Base-by-base conservation (phyloP, 2,113 vertebrate genomes). In the Corythoichthys intestinalis region DNA sequence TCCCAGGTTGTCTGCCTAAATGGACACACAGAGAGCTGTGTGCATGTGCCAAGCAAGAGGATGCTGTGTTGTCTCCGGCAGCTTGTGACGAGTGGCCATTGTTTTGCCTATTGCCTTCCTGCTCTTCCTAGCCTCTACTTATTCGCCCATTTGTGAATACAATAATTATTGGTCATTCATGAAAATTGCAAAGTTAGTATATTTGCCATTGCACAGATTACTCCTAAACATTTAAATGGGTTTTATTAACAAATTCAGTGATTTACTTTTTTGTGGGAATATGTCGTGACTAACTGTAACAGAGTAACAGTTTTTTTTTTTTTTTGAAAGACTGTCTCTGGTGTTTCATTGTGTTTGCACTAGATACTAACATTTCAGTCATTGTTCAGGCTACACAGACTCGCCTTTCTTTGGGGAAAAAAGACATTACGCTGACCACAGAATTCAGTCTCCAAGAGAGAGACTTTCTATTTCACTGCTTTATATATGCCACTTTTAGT, bases 31-130 rank as follows among this genome's bases (percentile, higher is more conserved):
- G 80, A 85, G 74, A 74, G 76, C 81, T 69, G 82, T 83, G 83
- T 87, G 69, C 76, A 73, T 83, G 75, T 88, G 89, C 85, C 88
- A 89, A 84, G 67, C 82, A 78, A 86, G 38, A 72, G 74, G 74
- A 71, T 67, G 84, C 79, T 83, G 83, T 68, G 79, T 71, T 76
- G 85, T 87, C 82, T 38, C 65, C 73, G 84, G 76, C 90, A 89
- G 87, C 85, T 89, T 88, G 81, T 79, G 81, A 73, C 85, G 82
- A 87, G 83, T 89, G 84, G 82, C 84, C 78, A 78, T 87, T 89
- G 89, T 89, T 79, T 53, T 80, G 70, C 67, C 49, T 66, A 65
- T 75, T 74, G 72, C 73, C 64, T 77, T 80, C 52, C 49, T 59
- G 35, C 34, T 35, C 61, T 68, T 48, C 48, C n/a, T 54, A 70